phyloP scores from a whole-genome alignment of 2,797 vertebrate genomes.

The Xerus rutilus region DNA sequence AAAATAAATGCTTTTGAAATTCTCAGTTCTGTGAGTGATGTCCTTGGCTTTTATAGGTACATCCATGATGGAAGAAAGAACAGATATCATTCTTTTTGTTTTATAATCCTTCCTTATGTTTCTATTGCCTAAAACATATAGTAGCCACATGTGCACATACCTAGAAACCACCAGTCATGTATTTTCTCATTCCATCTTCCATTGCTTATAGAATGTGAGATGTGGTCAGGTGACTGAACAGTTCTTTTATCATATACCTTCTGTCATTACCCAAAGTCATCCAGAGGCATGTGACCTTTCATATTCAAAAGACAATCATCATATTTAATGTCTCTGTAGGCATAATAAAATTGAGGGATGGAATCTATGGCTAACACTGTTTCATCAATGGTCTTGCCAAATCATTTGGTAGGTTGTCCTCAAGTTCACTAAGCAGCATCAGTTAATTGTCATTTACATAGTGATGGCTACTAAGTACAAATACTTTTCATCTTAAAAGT shows the following conservation, averaged over 20 bases:
- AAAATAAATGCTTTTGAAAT: constrained; percentile 94
- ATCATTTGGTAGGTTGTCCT: constrained; percentile 95
- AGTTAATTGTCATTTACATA: constrained; percentile 95
- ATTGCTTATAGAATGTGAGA: constrained; percentile 97
- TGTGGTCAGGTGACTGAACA: constrained; percentile 95
- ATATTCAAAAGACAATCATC: constrained; percentile 94
- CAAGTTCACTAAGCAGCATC: constrained; percentile 96
- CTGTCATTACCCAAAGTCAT: constrained; percentile 94
- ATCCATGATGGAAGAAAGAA: constrained; percentile 93
- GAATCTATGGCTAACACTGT: constrained; percentile 96
- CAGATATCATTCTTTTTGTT: constrained; percentile 96
- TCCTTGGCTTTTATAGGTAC: constrained; percentile 95
- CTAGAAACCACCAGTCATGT: constrained; percentile 96
- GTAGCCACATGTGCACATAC: constrained; percentile 96
- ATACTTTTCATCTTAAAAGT: constrained; percentile 92
- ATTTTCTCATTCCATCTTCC: constrained; percentile 96
- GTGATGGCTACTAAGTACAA: constrained; percentile 96
- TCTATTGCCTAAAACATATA: constrained; percentile 95
- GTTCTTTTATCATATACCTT: constrained; percentile 96
- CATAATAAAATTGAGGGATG: constrained; percentile 94
- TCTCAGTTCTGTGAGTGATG: constrained; percentile 90
- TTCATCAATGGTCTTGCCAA: constrained; percentile 95
- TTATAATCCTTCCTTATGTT: constrained; percentile 97
- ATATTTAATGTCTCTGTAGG: constrained; percentile 96
- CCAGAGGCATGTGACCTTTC: constrained; percentile 93